These are phyloP conservation scores for Tetrax tetrax DNA, from an alignment of 2,113 vertebrate genomes.

Conservation along the genomic window DNA sequence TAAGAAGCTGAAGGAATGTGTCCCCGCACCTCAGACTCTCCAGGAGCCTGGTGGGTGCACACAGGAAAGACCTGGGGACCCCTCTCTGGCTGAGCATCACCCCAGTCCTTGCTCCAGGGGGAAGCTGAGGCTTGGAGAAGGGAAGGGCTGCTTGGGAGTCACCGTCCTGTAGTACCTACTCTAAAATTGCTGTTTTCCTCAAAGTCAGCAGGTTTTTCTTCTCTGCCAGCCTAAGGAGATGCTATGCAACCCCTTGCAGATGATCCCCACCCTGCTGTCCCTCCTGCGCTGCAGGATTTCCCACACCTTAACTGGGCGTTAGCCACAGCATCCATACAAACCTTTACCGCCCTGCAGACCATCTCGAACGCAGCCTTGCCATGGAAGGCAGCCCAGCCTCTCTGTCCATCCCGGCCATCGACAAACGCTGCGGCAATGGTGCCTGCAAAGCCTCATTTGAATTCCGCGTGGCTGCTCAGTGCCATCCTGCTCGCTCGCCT, in stretches of 20 bases:
- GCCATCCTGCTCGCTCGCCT: neutral
- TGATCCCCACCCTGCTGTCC: neutral
- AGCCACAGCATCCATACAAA: neutral
- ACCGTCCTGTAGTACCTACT: neutral
- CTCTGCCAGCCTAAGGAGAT: neutral
- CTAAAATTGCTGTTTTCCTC: neutral
- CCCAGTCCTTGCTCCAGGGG: fast-evolving
- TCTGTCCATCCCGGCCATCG: fast-evolving
- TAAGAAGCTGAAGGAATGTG: neutral
- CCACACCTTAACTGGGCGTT: fast-evolving
- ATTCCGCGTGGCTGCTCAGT: neutral
- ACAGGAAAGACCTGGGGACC: neutral
- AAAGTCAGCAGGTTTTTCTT: too few species aligned
- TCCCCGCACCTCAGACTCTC: fast-evolving
- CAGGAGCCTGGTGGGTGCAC: neutral
- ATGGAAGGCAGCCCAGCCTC: neutral
- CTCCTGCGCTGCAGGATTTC: fast-evolving
- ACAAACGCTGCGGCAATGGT: neutral
- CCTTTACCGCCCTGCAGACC: neutral
- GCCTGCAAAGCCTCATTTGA: slow-evolving; percentile 15
- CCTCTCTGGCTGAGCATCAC: neutral
- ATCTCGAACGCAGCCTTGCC: fast-evolving
- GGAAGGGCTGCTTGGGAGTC: fast-evolving
- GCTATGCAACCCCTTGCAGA: neutral
- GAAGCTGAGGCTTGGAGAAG: neutral